Evolutionary conservation across 2,888 invertebrate genomes (phyloP), one percentile per base, ranked within the genome.

Genomic region (Drosophila dives): DNA sequence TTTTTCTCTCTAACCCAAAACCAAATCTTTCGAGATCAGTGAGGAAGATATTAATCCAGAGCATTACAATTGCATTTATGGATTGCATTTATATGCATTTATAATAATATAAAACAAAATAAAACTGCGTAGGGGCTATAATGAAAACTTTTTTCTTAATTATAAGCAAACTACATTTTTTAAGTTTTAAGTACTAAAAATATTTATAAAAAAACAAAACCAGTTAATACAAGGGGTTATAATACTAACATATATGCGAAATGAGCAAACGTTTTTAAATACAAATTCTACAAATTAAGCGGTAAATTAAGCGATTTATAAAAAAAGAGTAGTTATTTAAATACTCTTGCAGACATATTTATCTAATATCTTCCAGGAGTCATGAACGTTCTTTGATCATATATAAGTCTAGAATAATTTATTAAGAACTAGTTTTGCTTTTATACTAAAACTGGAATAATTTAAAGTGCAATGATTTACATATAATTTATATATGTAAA

Each of bases 231-330:
- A 61, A 48, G 62, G 69, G 69, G 69, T 70, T 66, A 65, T 54
- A 58, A 62, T 75, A 60, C 54, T 58, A 63, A 53, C 65, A 34
- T 63, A 77, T 65, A 72, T 61, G 77, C 69, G 50, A 78, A 70
- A 75, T 75, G 84, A 66, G 82, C 63, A 78, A 86, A 75, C 53
- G 87, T 85, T 84, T 84, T 84, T 76, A 84, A 86, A 87, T 80
- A 80, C 70, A 86, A 72, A 71, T 80, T 78, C 71, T 80, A 72
- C 49, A 77, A 70, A 64, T 60, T 84, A 86, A 82, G 68, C 58
- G 29, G 50, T 72, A 51, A 55, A 61, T n/a, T n/a, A n/a, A n/a
- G n/a, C n/a, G n/a, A n/a, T n/a, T n/a, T n/a, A n/a, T n/a, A 61
- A 45, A 49, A 15, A 34, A 32, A 51, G 10, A 60, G 32, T 11